Percentiles rank a stretch among this genome's conserved stretches.
phyloP scores from a whole-genome alignment of 2,888 invertebrate genomes.

The Myathropa florea region DNA sequence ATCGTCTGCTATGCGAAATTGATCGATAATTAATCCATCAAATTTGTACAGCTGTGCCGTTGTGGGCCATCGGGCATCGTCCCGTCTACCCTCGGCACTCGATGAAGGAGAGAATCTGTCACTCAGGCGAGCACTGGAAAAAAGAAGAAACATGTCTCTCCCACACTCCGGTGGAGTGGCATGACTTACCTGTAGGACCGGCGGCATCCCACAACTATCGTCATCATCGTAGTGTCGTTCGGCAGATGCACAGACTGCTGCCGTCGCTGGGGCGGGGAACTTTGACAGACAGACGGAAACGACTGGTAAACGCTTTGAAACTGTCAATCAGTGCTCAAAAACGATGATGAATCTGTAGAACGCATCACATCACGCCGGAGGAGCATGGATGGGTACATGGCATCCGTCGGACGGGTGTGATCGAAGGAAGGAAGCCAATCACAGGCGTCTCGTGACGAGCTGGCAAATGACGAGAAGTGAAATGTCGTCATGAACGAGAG shows the following conservation, averaged over 20 bases:
- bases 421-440: constrained; percentile 50
- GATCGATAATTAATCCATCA: constrained; percentile 71
- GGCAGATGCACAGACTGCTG: constrained; percentile 1
- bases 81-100: constrained; percentile 7
- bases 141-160: neutral
- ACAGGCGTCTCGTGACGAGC: constrained; percentile 35
- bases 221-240: constrained; percentile 32
- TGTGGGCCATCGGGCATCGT: constrained; percentile 8
- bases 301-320: constrained; percentile 66
- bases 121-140: constrained; percentile 11
- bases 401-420: constrained; percentile 28
- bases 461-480: constrained; percentile 48
- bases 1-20: constrained; percentile 54
- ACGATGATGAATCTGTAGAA: constrained; percentile 59
- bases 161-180: constrained; percentile 8
- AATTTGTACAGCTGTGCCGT: constrained; percentile 49
- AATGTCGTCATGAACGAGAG: neutral
- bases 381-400: constrained; percentile 25
- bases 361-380: constrained; percentile 18
- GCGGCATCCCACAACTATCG: constrained; percentile 28
- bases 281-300: constrained; percentile 62
- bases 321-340: constrained; percentile 67
- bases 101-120: constrained; percentile 16
- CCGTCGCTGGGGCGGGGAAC: neutral
- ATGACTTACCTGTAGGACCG: constrained; percentile 60